Base-by-base conservation (phyloP, 2,888 invertebrate genomes). In the Spialia ferax region DNA sequence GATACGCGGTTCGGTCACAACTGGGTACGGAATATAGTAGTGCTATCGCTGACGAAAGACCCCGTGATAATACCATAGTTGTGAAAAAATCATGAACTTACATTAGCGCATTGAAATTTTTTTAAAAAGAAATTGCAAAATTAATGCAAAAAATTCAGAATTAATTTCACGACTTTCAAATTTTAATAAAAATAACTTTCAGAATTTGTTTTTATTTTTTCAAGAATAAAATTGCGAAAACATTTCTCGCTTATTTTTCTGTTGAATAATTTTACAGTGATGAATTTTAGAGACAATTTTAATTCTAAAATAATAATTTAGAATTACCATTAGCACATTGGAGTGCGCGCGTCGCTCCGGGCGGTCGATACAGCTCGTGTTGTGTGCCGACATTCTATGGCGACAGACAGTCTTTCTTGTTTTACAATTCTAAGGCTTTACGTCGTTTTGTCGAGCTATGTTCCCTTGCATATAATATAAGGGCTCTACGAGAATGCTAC, bases 401-500 rank as follows among this genome's bases (percentile, higher is more conserved):
- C 91, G 92, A 88, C 93, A 88, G 88, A 89, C 89, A 83, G 91
- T 91, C 91, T 83, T 77, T 79, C 82, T 88, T 89, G 87, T 88
- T 87, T 84, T 84, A 88, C 85, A 85, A 85, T 87, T 81, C 84
- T 81, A 80, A 81, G 79, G 80, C 80, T 77, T 67, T 64, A 72
- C 67, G 67, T 69, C 70, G 60, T 70, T 70, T 73, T 75, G 74
- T 71, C 56, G 70, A 68, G 71, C 73, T 73, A 71, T 68, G 70
- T 71, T 71, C 66, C 52, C 60, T 20, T 60, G 60, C 54, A 59
- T 65, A 65, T 32, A 66, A 60, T 54, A 42, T 59, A 60, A 54
- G 18, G 26, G 26, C n/a, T 52, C 60, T 65, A 52, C 52, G 59
- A 57, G 45, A 20, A 13, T 59, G 59, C 65, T 65, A 65, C 65